Evolutionary conservation across 2,113 vertebrate species (phyloP).

Genomic region (Strigops habroptila): DNA sequence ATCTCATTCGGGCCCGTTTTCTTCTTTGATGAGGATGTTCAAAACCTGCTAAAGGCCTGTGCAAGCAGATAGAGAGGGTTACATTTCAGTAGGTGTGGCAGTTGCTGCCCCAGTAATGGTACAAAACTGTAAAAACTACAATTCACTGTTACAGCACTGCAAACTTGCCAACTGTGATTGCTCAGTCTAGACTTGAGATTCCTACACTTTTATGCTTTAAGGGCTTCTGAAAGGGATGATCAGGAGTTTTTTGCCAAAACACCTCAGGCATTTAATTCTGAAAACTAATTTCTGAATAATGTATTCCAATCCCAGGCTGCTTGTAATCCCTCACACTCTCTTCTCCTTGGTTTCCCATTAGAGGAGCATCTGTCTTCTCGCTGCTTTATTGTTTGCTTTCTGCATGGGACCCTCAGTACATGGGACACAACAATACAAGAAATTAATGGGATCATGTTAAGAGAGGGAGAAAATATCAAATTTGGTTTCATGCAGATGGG

Average conservation of each 20-base stretch:
- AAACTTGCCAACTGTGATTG: rapidly evolving
- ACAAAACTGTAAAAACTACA: neutral
- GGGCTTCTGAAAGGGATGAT: neutral
- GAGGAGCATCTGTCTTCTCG: slow-evolving; percentile 58
- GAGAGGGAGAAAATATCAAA: slow-evolving; percentile 37
- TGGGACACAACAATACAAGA: slow-evolving; percentile 42
- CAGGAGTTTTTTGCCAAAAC: slow-evolving; percentile 36
- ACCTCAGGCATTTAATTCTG: slow-evolving; percentile 46
- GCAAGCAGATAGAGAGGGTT: neutral
- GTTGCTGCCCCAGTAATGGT: neutral
- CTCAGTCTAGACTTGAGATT: neutral
- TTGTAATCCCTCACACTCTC: slow-evolving; percentile 57
- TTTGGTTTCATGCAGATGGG: slow-evolving; percentile 45
- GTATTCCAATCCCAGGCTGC: slow-evolving; percentile 54
- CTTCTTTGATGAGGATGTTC: slow-evolving; percentile 38
- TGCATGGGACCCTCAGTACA: slow-evolving; percentile 48
- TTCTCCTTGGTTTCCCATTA: slow-evolving; percentile 56
- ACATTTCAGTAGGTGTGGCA: slow-evolving; percentile 23
- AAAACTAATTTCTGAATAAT: slow-evolving; percentile 59
- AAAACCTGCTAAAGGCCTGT: slow-evolving; percentile 14
- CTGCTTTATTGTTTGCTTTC: slow-evolving; percentile 52
- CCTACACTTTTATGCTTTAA: neutral
- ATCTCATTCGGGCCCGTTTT: slow-evolving; percentile 25
- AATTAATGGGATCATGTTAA: slow-evolving; percentile 27
- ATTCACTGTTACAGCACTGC: neutral